phyloP scores from a whole-genome alignment of 2,797 vertebrate genomes.

The Hapalemur alaotrensis region DNA sequence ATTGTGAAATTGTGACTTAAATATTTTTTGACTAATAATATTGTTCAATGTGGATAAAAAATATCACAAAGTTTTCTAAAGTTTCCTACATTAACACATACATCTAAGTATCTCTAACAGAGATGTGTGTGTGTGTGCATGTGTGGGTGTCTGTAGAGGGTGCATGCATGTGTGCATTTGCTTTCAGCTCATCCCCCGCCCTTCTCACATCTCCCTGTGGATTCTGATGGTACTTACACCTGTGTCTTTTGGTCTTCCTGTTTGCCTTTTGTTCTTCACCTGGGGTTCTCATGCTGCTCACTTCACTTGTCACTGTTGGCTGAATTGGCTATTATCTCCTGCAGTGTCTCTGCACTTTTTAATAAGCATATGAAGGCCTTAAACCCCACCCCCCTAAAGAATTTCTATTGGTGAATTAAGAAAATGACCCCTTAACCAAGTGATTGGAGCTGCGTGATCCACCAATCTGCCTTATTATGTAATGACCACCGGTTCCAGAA shows the following conservation, averaged over 20 bases:
- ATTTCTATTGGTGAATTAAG: neutral
- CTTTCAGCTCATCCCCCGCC: neutral
- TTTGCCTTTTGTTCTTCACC: neutral
- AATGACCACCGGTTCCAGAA: slow-evolving; percentile 16
- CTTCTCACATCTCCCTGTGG: neutral
- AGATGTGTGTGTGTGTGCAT: neutral
- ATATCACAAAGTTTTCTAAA: neutral
- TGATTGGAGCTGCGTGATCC: neutral
- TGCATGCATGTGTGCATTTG: neutral
- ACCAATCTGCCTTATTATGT: neutral
- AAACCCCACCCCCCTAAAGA: neutral
- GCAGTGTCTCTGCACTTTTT: neutral
- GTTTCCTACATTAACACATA: neutral
- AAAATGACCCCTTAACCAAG: neutral
- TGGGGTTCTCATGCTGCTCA: neutral
- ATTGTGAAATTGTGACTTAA: neutral
- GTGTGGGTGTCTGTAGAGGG: neutral
- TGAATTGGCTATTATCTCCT: neutral
- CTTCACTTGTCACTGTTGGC: neutral
- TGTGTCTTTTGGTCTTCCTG: neutral
- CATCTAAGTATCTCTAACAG: neutral
- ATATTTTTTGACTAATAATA: neutral
- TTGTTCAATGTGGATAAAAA: neutral
- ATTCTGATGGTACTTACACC: neutral
- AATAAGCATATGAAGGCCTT: neutral